Evolutionary conservation across 1,140 invertebrate species (phyloP), one percentile per base, ranked within the genome.

Genomic region (Argopecten irradians): DNA sequence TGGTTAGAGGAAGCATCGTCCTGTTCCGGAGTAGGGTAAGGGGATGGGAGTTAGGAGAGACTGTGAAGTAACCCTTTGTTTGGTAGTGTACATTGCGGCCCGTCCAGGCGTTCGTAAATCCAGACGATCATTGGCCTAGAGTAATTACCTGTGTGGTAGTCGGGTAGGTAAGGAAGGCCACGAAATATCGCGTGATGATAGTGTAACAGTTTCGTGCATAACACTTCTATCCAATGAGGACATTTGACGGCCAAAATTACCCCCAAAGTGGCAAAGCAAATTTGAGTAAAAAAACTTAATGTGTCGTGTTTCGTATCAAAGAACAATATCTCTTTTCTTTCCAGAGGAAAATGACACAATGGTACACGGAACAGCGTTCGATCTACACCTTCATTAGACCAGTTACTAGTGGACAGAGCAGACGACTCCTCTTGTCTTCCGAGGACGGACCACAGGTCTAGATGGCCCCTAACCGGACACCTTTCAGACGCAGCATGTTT

Each of bases 401-500:
- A 71, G n/a, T n/a, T 3, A 28, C 55, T 28, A n/a, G 55, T 71
- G 55, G 55, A 71, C n/a, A 22, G 28, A 71, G 55, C 55, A 71
- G 55, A 71, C 55, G 55, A 71, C 55, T 71, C 22, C n/a, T n/a
- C 22, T 1, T 71, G 55, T 71, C 55, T 71, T 71, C 55, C n/a
- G 55, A 71, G n/a, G 55, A 71, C 36, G 55, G 55, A 71, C n/a
- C 28, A 71, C 8, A 28, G 11, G n/a, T 86, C 85, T 87, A 82
- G 71, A 89, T 89, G 88, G 85, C 88, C 35, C 88, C 88, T 28
- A 89, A 89, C 41, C 71, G 36, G 32, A 22, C 35, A 34, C 85
- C 82, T 39, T 83, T 82, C n/a, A 35, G 87, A 82, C 83, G 88
- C 88, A 92, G 88, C 36, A 91, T 91, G 89, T 92, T 91, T 85